Conservation (phyloP, 1,140 invertebrate species). For the Diprion similis region DNA sequence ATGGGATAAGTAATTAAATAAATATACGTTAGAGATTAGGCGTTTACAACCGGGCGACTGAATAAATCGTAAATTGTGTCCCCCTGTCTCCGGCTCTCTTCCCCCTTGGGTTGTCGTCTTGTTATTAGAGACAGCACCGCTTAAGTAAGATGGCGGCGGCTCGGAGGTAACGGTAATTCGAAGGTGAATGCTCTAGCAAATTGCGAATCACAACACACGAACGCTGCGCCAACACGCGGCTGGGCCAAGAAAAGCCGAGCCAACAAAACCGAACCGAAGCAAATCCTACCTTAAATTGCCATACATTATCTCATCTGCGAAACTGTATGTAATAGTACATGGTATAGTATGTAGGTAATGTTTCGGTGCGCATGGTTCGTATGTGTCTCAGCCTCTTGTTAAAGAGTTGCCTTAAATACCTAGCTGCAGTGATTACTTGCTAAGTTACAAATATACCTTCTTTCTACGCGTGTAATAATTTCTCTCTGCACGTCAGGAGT, state of each 20-base stretch:
- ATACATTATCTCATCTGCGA: background rate
- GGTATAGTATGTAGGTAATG: no score
- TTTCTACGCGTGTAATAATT: no score
- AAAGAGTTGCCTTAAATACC: no score
- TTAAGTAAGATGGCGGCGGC: constrained; percentile 34
- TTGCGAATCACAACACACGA: constrained; percentile 45
- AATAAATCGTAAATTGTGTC: background rate
- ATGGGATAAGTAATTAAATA: background rate
- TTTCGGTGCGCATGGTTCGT: no score
- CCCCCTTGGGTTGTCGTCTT: constrained; percentile 31
- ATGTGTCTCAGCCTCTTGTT: no score
- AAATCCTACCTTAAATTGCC: background rate
- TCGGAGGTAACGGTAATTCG: constrained; percentile 51
- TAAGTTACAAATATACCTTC: no score
- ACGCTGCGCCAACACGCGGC: constrained; percentile 20
- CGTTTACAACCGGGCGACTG: background rate
- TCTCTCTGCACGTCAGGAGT: no score
- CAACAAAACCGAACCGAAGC: background rate
- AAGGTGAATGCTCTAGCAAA: constrained; percentile 54
- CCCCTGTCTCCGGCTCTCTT: background rate
- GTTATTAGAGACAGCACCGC: constrained; percentile 42
- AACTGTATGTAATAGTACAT: background rate
- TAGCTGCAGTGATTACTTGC: no score
- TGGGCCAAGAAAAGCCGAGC: background rate
- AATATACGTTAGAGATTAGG: background rate